phyloP scores from a whole-genome alignment of 2,113 vertebrate genomes.

The Capreolus pygargus region DNA sequence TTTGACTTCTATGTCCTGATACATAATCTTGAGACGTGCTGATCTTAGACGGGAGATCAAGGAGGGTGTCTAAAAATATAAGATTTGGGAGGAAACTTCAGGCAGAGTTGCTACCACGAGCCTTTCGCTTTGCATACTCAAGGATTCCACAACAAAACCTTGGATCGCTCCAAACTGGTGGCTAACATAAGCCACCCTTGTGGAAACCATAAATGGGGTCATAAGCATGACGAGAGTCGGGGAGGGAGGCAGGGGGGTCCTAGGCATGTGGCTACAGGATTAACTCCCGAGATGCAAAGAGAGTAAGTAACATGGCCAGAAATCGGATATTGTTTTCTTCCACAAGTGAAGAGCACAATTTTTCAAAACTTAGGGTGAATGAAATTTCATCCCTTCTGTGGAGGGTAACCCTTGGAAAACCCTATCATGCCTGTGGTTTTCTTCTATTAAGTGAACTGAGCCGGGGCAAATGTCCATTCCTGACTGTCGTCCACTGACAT shows the following conservation, averaged over 20 bases:
- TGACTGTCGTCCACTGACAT: not conserved
- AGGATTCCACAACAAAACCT: not conserved
- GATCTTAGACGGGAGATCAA: not conserved
- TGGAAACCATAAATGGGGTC: not conserved
- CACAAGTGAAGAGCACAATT: not conserved
- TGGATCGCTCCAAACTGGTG: not conserved
- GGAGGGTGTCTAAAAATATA: not conserved
- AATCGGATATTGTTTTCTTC: not conserved
- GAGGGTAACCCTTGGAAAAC: not conserved
- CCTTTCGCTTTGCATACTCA: not conserved
- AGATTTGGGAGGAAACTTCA: not conserved
- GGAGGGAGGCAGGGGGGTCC: too few species aligned
- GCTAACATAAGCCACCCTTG: not conserved
- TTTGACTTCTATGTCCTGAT: not conserved
- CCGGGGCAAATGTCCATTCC: not conserved
- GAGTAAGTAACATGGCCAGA: accelerated
- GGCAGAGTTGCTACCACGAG: not conserved
- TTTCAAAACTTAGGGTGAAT: not conserved
- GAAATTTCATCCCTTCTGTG: not conserved
- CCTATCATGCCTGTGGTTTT: not conserved
- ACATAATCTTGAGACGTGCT: not conserved
- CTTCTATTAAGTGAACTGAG: not conserved
- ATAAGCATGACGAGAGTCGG: too few species aligned
- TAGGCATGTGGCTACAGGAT: not conserved
- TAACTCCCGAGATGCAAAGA: not conserved